Percentiles rank a stretch among this genome's conserved stretches.
phyloP scores from a whole-genome alignment of 64 coral and sea anemone genomes.

The Exaiptasia diaphana region DNA sequence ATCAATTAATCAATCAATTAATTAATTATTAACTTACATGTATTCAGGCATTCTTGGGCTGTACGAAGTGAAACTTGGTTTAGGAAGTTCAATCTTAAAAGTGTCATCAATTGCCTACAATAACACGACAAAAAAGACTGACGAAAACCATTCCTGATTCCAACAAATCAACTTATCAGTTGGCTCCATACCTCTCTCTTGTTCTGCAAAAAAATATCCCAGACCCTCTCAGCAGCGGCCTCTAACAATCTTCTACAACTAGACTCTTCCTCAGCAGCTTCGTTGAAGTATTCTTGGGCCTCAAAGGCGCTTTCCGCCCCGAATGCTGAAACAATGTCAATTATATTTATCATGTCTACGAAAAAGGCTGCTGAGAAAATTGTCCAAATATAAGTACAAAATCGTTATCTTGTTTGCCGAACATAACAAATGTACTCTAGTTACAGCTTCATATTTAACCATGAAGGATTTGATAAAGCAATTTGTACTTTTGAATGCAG shows the following conservation, averaged over 20 bases:
- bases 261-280: slow-evolving; percentile 46
- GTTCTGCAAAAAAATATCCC: slow-evolving; percentile 87
- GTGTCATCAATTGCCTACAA: slow-evolving; percentile 83
- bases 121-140: neutral
- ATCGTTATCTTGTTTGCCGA: too few relatives aligned
- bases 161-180: neutral
- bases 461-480: too few relatives aligned
- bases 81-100: slow-evolving; percentile 77
- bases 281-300: slow-evolving; percentile 9
- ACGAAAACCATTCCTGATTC: neutral
- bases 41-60: slow-evolving; percentile 68
- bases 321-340: slow-evolving; percentile 1
- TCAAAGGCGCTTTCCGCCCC: slow-evolving; percentile 19
- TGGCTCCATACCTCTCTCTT: slow-evolving; percentile 74
- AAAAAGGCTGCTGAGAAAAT: too few relatives aligned
- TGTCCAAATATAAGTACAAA: too few relatives aligned
- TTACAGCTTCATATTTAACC: too few relatives aligned
- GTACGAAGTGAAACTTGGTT: slow-evolving; percentile 82
- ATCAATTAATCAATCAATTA: too few relatives aligned
- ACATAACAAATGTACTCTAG: too few relatives aligned
- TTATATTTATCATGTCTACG: neutral
- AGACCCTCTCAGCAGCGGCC: slow-evolving; percentile 90
- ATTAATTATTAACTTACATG: neutral
- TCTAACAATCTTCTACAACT: slow-evolving; percentile 74
- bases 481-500: too few relatives aligned